Conservation (phyloP, 2,113 vertebrate genomes). For the Argyrosomus japonicus region DNA sequence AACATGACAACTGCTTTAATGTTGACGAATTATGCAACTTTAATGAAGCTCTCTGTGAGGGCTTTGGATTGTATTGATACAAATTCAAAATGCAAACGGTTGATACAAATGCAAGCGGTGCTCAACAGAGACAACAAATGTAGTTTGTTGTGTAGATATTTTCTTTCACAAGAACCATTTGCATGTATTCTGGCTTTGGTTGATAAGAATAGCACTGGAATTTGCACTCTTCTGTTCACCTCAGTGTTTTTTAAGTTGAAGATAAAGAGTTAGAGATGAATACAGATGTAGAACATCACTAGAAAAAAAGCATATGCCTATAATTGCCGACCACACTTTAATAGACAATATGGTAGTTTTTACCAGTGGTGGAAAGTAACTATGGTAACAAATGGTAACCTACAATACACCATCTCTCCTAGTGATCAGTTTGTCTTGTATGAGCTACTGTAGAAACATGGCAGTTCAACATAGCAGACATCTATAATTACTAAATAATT, state of each 20-base stretch:
- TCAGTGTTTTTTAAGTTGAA: background rate
- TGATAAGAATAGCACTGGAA: constrained; percentile 5
- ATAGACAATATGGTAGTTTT: background rate
- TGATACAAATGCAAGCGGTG: background rate
- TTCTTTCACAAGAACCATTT: constrained; percentile 12
- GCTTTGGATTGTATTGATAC: background rate
- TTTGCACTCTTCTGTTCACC: background rate
- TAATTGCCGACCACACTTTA: background rate
- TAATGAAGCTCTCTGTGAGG: background rate
- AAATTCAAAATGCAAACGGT: constrained; percentile 26
- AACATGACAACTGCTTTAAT: background rate
- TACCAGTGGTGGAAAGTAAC: background rate
- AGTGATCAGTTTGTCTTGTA: no score
- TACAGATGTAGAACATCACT: background rate
- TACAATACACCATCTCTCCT: no score
- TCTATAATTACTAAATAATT: no score
- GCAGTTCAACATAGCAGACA: no score
- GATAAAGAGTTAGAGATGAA: background rate
- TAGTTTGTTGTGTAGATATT: background rate
- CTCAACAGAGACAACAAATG: constrained; percentile 12
- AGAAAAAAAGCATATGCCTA: background rate
- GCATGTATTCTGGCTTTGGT: constrained; percentile 1
- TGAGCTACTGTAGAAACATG: no score
- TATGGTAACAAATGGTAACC: no score
- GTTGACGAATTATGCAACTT: background rate